Evolutionary conservation across 2,113 vertebrate genomes (phyloP).

Genomic region (Lucifuga dentata): DNA sequence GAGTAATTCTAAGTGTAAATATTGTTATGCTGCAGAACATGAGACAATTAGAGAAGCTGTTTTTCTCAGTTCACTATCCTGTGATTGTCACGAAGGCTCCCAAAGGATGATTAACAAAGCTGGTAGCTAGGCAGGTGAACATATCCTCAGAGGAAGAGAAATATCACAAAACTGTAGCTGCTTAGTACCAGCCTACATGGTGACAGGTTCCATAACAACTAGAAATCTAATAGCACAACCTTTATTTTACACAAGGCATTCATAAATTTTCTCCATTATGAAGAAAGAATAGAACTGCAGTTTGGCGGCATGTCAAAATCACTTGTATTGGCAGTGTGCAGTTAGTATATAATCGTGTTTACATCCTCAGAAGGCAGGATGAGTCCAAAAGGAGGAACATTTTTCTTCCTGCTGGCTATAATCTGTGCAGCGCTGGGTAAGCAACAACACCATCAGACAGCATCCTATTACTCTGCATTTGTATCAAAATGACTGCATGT

Average conservation of each 20-base stretch:
- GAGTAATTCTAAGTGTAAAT: no score
- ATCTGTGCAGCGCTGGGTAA: constrained; percentile 50
- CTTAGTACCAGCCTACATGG: constrained; percentile 24
- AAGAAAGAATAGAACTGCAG: no score
- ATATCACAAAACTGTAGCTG: constrained; percentile 15
- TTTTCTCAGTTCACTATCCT: constrained; percentile 62
- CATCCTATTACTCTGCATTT: background rate
- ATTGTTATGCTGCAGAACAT: background rate
- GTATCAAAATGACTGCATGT: background rate
- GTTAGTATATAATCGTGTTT: background rate
- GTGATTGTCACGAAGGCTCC: constrained; percentile 38
- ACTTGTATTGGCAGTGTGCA: no score
- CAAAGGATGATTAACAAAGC: constrained; percentile 25
- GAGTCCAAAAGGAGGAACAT: constrained; percentile 35
- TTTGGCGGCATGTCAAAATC: no score
- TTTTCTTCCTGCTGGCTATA: constrained; percentile 36
- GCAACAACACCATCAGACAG: background rate
- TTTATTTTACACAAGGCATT: no score
- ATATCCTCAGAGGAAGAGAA: constrained; percentile 58
- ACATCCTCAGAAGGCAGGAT: constrained; percentile 22
- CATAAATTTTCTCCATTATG: background rate
- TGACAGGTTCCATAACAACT: constrained; percentile 57
- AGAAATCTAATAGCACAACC: constrained; percentile 1
- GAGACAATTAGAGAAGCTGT: constrained; percentile 43
- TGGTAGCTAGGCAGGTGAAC: constrained; percentile 59